Evolutionary conservation across 2,113 vertebrate species (phyloP), one percentile per base, ranked within the genome.

Genomic region (Nesoenas mayeri): DNA sequence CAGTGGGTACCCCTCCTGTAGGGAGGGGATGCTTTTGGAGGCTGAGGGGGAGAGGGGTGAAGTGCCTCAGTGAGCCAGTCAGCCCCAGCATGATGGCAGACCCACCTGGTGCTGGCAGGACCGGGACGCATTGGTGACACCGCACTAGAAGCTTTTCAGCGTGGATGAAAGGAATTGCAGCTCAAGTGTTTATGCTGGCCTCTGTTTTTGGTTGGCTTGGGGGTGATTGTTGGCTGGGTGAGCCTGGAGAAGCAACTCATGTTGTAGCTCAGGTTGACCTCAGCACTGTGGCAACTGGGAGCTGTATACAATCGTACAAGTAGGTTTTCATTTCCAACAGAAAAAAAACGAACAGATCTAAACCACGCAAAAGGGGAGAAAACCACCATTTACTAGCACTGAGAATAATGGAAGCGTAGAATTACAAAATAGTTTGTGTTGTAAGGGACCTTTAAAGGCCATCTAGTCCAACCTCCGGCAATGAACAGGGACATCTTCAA

Each of bases 1-100:
- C 0, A 0, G 56, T 4, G 2, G 38, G 32, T 74, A 47, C 60
- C 67, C 36, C 6, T 1, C 14, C 36, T 4, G 0, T 5, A 0
- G 40, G 53, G 34, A 90, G 8, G 2, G 10, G 2, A 0, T 0
- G 15, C 20, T 83, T 54, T 40, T 0, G 0, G 69, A 22, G 73
- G 48, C 48, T 58, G 38, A 8, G 1, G 5, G 10, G 15, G 36
- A 88, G 11, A 78, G 48, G 26, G 18, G 60, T 91, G 72, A 81
- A 36, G 64, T 48, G 64, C 28, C 67, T 79, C 2, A 1, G 53
- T 0, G 5, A 88, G 50, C 20, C 17, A 0, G 24, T 13, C 38
- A 34, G 51, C 19, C 75, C 40, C 25, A 0, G 36, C 12, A 9
- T 0, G 5, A 64, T 2, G 0, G 12, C 82, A 85, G 77, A 89